These are phyloP conservation scores for Sphyrna mokarran DNA, from an alignment of 2,113 vertebrate species.

Conservation along the genomic window DNA sequence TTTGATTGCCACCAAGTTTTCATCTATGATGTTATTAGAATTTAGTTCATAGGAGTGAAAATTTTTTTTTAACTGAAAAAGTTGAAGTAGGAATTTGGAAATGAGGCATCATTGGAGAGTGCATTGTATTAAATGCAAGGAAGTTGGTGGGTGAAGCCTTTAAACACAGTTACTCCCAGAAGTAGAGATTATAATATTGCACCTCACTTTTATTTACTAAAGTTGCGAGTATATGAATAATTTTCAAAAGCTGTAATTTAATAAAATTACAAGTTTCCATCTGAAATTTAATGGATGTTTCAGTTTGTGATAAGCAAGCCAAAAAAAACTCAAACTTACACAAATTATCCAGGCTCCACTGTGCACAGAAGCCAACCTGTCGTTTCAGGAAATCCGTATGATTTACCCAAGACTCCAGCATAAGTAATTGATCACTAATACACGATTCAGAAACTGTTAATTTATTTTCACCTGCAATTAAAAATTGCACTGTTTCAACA, in stretches of 20 bases:
- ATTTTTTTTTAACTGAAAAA: background rate
- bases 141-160: background rate
- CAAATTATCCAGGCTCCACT: slow-evolving; percentile 98
- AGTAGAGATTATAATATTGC: background rate
- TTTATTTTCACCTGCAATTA: slow-evolving; percentile 90
- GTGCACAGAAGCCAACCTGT: slow-evolving; percentile 96
- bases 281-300: background rate
- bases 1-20: background rate
- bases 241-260: background rate
- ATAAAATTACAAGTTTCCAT: background rate
- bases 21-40: background rate
- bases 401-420: slow-evolving; percentile 87
- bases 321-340: slow-evolving; percentile 67
- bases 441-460: slow-evolving; percentile 86
- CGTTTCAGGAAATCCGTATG: slow-evolving; percentile 86
- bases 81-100: background rate
- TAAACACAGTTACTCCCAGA: background rate
- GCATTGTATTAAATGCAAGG: background rate
- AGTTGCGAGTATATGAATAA: background rate
- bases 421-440: slow-evolving; percentile 79
- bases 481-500: background rate
- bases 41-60: background rate
- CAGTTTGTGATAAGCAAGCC: background rate
- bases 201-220: background rate
- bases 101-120: background rate